phyloP scores from a whole-genome alignment of 37 sponge, comb jelly and placozoan genomes.

The Chondrosia reniformis region DNA sequence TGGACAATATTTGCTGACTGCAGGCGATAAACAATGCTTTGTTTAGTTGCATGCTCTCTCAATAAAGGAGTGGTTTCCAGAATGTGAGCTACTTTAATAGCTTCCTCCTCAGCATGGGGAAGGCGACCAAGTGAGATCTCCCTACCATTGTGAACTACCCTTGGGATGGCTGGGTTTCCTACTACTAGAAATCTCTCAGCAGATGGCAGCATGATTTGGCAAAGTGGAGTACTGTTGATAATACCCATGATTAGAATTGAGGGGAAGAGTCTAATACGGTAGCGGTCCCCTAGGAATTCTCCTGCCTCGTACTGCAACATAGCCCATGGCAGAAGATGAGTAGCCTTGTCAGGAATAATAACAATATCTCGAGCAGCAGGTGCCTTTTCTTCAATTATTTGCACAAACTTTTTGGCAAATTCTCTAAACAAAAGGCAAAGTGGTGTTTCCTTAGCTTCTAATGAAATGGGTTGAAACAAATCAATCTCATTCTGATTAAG shows the following conservation, averaged over 20 bases:
- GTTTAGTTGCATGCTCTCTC: slow-evolving; percentile 61
- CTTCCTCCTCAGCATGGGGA: slow-evolving; percentile 59
- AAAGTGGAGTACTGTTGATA: slow-evolving; percentile 32
- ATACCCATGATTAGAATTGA: slow-evolving; percentile 67
- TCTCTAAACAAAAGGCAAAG: slow-evolving; percentile 32
- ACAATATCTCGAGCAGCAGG: slow-evolving; percentile 21
- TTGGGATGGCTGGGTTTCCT: slow-evolving; percentile 65
- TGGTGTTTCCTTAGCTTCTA: slow-evolving; percentile 9
- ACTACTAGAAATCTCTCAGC: slow-evolving; percentile 56
- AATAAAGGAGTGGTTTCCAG: slow-evolving; percentile 43
- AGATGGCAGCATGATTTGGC: slow-evolving; percentile 27
- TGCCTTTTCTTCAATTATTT: slow-evolving; percentile 7
- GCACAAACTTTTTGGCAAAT: slow-evolving; percentile 28
- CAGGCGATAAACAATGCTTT: slow-evolving; percentile 37
- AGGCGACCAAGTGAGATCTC: slow-evolving; percentile 57
- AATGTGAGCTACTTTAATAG: slow-evolving; percentile 51
- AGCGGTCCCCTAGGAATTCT: slow-evolving; percentile 57
- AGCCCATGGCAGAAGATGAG: slow-evolving; percentile 53
- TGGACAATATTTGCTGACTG: slow-evolving; percentile 53
- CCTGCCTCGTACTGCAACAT: slow-evolving; percentile 25
- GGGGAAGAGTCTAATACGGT: slow-evolving; percentile 46
- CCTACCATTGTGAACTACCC: slow-evolving; percentile 33
- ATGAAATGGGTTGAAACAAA: not conserved
- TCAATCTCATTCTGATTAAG: not conserved
- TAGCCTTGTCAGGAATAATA: slow-evolving; percentile 59